Base-by-base conservation (phyloP, 2,113 vertebrate species). In the Phalacrocorax brasilianus region DNA sequence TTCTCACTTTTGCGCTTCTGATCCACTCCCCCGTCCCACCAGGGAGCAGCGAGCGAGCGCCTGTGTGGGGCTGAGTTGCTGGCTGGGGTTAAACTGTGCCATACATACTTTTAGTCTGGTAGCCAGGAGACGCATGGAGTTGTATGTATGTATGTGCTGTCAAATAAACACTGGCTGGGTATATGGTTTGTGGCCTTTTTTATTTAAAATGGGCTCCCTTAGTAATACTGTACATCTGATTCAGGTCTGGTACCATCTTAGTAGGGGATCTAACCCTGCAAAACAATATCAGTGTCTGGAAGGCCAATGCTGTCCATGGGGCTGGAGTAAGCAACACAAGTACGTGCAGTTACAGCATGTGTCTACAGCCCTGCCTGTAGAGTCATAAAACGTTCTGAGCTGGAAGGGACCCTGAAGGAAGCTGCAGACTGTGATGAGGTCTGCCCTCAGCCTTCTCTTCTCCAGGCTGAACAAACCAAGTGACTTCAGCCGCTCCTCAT, bases 221-320 rank as follows among this genome's bases (percentile, higher is more conserved):
- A 11, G 21, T 58, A 9, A 13, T 18, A 15, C 24, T 28, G 15
- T 4, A 4, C 4, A 18, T 22, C 49, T 79, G 45, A 24, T 7
- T 56, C 33, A 40, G 84, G 8, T 23, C 74, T 47, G 53, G 12
- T 18, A 19, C 53, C 23, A 7, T 27, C 26, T n/a, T 3, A 8
- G 42, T 6, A 11, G 23, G n/a, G 27, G 22, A 33, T 35, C 14
- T 40, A 11, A 53, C 19, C 28, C 53, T 56, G 35, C 44, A 50
- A 27, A 61, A 2, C 50, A 45, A 1, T n/a, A 4, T 20, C 4
- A 3, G 55, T 14, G 28, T n/a, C 63, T 62, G 72, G 12, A 40
- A 13, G 38, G 67, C 16, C 38, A 7, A 1, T 8, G 35, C 73
- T 45, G 44, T 22, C 14, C 26, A 0, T 0, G 0, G 70, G 32